Base-by-base conservation (phyloP, 2,113 vertebrate genomes). In the Irena cyanogastra region DNA sequence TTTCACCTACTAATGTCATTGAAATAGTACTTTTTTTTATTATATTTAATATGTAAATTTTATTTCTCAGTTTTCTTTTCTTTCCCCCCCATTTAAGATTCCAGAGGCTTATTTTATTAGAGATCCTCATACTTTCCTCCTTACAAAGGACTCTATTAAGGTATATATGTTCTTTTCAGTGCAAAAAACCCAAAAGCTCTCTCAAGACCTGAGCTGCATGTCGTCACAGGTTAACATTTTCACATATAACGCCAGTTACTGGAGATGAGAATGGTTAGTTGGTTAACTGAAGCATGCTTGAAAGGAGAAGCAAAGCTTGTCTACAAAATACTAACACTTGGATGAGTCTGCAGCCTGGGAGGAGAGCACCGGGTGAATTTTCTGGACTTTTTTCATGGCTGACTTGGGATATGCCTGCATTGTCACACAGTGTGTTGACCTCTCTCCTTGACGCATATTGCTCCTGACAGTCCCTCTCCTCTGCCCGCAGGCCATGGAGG, bases 301-400 rank as follows among this genome's bases (percentile, higher is more conserved):
- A 98, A 98, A 98, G 98, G 98, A 98, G 98, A 98, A 98, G 98
- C 98, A 98, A 98, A 98, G 98, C 99, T 98, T 99, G 99, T 99
- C 98, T 98, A 98, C 98, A 98, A 98, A 98, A 98, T 98, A 98
- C 99, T 99, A 99, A 99, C 99, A 99, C 98, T 98, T 98, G 98
- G 98, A 98, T 99, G 98, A 98, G 97, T 99, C 98, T 98, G 98
- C 98, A 98, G 98, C 98, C 98, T 97, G 98, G 94, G 98, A 98
- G 98, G 97, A 98, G 97, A 97, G 97, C 98, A 97, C 97, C 95
- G 93, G 90, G 97, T 97, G 97, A 97, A 98, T 98, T 98, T 98
- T 97, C 98, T 98, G 98, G 97, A 98, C 97, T 98, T 98, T 98
- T 97, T 98, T 98, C 98, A 98, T 97, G 98, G 98, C 98, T 98